A percentile compares a stretch with the other conserved stretches of the same genome.
Conservation (phyloP, 2,888 invertebrate genomes). For the Eristalinus sepulchralis region DNA sequence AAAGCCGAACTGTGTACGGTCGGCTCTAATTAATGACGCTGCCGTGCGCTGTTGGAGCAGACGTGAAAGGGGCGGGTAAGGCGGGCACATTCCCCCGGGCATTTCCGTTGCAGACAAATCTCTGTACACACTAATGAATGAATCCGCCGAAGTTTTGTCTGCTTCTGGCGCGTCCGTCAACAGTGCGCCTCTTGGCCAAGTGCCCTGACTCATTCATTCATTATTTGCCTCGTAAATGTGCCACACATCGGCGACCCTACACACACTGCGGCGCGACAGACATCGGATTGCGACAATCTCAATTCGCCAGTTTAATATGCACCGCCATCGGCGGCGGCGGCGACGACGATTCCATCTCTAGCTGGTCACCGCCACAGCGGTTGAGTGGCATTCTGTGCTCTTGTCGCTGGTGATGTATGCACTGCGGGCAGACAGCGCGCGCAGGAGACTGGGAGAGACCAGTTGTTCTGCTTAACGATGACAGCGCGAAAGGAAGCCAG, state of each 20-base stretch:
- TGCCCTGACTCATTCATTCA: slow-evolving; percentile 71
- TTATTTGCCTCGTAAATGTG: slow-evolving; percentile 53
- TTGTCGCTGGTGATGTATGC: slow-evolving; percentile 29
- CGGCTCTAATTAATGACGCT: background rate
- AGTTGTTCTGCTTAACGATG: background rate
- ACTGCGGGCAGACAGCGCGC: background rate
- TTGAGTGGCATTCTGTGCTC: slow-evolving; percentile 27
- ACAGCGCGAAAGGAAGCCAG: slow-evolving; percentile 34
- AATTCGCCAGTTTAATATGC: slow-evolving; percentile 65
- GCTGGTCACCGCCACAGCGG: slow-evolving; percentile 11
- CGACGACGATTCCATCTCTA: slow-evolving; percentile 22
- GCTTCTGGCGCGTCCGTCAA: background rate
- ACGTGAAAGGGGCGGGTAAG: slow-evolving; percentile 1
- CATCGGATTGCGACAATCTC: slow-evolving; percentile 69
- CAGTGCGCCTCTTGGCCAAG: slow-evolving; percentile 42
- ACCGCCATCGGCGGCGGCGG: slow-evolving; percentile 2
- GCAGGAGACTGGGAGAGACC: slow-evolving; percentile 18
- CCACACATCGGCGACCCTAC: slow-evolving; percentile 34
- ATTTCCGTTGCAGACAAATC: slow-evolving; percentile 67
- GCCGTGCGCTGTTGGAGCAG: background rate
- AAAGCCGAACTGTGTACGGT: background rate
- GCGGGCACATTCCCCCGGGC: slow-evolving; percentile 50
- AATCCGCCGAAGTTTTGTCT: slow-evolving; percentile 43
- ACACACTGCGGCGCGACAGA: slow-evolving; percentile 7
- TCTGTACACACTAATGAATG: slow-evolving; percentile 70